A percentile compares a stretch with the other conserved stretches of the same genome.
phyloP scores from a whole-genome alignment of 2,888 invertebrate species.

The Ecdyonurus torrentis region DNA sequence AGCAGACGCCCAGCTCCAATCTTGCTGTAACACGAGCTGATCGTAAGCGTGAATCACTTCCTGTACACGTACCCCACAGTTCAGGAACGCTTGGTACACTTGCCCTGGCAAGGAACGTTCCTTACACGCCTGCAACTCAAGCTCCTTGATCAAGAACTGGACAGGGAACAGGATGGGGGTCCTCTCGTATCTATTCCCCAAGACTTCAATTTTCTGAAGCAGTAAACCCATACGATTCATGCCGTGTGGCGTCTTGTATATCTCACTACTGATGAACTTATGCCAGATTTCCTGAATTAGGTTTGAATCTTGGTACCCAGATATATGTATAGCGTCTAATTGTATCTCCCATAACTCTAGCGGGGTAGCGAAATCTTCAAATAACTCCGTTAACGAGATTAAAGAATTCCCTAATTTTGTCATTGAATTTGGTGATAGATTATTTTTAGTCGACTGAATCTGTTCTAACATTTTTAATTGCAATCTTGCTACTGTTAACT shows the following conservation, averaged over 20 bases:
- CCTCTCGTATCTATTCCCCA: not conserved
- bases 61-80: not conserved
- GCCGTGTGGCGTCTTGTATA: not conserved
- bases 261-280: not conserved
- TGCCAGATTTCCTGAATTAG: not conserved
- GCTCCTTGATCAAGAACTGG: not conserved
- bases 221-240: not conserved
- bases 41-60: not conserved
- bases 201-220: not conserved
- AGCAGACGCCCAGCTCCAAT: not conserved
- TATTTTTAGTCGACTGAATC: not conserved
- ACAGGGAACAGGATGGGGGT: not conserved
- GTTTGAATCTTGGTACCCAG: not conserved
- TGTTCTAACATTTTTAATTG: conserved; percentile 37
- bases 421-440: not conserved
- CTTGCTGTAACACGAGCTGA: not conserved
- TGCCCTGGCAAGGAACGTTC: not conserved
- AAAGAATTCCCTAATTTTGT: not conserved
- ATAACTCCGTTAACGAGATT: not conserved
- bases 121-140: not conserved
- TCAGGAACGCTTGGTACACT: not conserved
- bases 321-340: not conserved
- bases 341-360: not conserved
- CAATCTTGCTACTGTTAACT: conserved; percentile 76
- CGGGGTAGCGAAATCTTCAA: not conserved